phyloP scores from a whole-genome alignment of 2,888 invertebrate species.

The Exephanes ischioxanthus region DNA sequence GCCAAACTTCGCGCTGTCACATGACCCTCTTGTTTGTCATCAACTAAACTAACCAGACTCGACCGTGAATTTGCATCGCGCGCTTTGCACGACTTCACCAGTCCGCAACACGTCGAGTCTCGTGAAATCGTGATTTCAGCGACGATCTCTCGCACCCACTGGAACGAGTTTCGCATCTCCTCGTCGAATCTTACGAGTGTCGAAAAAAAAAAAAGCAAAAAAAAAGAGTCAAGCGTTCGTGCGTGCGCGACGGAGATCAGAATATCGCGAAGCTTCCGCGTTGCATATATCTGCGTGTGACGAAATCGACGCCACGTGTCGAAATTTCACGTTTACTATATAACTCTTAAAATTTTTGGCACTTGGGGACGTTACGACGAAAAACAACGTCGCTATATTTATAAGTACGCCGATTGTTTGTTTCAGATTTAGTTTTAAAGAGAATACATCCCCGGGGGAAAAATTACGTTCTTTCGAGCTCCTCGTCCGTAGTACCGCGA shows the following conservation, averaged over 20 bases:
- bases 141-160: background rate
- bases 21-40: background rate
- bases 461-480: background rate
- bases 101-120: background rate
- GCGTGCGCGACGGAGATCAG: background rate
- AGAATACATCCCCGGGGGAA: slow-evolving; percentile 1
- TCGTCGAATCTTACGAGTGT: slow-evolving; percentile 11
- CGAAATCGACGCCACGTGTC: slow-evolving; percentile 61
- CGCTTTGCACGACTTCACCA: background rate
- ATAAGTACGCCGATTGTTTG: slow-evolving; percentile 14
- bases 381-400: slow-evolving; percentile 4
- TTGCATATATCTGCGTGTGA: slow-evolving; percentile 17
- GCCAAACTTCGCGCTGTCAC: slow-evolving; percentile 23
- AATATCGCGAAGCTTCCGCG: background rate
- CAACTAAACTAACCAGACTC: background rate
- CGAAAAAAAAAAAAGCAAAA: background rate
- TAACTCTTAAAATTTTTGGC: slow-evolving; percentile 43
- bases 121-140: slow-evolving; percentile 14
- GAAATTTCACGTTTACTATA: slow-evolving; percentile 47
- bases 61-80: background rate
- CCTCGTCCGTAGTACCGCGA: background rate
- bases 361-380: background rate
- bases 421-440: slow-evolving; percentile 57
- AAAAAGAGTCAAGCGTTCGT: slow-evolving; percentile 25
- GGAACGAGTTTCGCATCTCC: background rate